Percentiles rank a stretch among this genome's conserved stretches.
Evolutionary conservation across 2,797 vertebrate genomes (phyloP).

Genomic region (Phyllotis vaccarum): DNA sequence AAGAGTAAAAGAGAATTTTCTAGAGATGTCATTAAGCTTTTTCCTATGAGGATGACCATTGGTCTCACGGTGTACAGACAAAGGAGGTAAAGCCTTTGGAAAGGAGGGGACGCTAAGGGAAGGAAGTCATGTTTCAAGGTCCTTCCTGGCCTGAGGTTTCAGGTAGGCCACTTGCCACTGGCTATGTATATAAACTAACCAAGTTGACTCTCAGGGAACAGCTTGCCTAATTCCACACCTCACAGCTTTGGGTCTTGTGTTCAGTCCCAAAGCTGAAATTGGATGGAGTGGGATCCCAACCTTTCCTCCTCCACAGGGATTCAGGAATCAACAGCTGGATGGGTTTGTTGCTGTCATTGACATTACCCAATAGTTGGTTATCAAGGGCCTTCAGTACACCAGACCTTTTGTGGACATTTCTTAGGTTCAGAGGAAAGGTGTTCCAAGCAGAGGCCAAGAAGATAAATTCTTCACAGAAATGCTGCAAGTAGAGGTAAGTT

Average conservation of each 20-base stretch:
- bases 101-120: neutral
- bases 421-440: neutral
- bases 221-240: neutral
- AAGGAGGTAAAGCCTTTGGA: constrained; percentile 42
- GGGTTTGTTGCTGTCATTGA: neutral
- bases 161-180: neutral
- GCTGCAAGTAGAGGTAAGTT: neutral
- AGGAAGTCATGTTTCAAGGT: neutral
- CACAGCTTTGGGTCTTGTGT: neutral
- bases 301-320: neutral
- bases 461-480: neutral
- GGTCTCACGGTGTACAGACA: constrained; percentile 77
- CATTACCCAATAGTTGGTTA: neutral
- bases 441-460: neutral
- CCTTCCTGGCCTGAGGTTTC: neutral
- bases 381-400: neutral
- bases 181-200: neutral
- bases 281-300: neutral
- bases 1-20: constrained; percentile 84
- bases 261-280: neutral
- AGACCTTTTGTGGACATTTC: neutral
- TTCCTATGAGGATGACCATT: constrained; percentile 79
- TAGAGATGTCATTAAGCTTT: constrained; percentile 83
- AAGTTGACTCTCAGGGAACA: neutral
- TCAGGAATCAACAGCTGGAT: neutral